Conservation (phyloP, 2,797 vertebrate genomes). For the Muraenolepis orangiensis region DNA sequence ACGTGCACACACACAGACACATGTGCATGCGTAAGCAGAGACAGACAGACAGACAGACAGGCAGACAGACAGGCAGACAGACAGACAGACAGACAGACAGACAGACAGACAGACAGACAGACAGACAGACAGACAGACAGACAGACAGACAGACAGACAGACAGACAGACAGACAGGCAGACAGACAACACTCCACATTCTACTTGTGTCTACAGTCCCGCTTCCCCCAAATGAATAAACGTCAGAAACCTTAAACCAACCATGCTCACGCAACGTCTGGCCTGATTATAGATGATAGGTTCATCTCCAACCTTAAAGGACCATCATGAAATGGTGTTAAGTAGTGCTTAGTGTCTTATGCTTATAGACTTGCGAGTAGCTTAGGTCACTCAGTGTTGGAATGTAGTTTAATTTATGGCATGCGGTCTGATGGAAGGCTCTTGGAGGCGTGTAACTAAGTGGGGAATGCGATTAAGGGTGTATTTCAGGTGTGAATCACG, state of each 20-base stretch:
- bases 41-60: conserved; percentile 1
- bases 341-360: no score
- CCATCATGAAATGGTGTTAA: no score
- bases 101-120: conserved; percentile 8
- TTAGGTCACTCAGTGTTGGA: no score
- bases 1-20: conserved; percentile 43
- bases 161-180: conserved; percentile 35
- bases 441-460: no score
- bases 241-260: not conserved
- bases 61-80: conserved; percentile 35
- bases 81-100: conserved; percentile 29
- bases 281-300: no score
- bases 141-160: not conserved
- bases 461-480: no score
- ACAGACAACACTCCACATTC: not conserved
- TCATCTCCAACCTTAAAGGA: no score
- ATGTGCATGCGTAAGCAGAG: conserved; percentile 2
- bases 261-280: not conserved
- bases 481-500: conserved; percentile 15
- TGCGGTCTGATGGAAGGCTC: no score
- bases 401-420: no score
- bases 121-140: conserved; percentile 24
- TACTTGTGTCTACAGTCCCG: not conserved
- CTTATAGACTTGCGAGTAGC: no score
- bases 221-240: no score